Evolutionary conservation across 2,888 invertebrate species (phyloP), one percentile per base, ranked within the genome.

Genomic region (Nephrocerus scutellatus): DNA sequence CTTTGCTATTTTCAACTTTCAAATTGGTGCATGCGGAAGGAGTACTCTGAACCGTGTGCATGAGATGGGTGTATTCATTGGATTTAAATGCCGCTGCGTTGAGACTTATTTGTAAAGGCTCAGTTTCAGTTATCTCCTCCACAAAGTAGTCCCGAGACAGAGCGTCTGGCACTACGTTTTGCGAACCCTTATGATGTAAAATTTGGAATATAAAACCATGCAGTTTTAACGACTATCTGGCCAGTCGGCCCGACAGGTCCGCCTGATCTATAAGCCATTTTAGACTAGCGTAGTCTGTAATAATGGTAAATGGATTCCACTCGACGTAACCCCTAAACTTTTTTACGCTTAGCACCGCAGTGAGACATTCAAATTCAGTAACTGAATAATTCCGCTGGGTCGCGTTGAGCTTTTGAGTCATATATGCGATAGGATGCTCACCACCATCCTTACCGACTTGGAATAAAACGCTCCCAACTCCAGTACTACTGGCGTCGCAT

Each of bases 281-380:
- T 2, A 56, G 30, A 4, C 48, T 47, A 16, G 44, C 43, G 23
- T 53, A 49, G 43, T 57, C 56, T 3, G 55, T 47, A n/a, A 43
- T 10, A 1, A 50, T 43, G 2, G 14, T 47, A 14, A 50, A 49
- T 8, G 25, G 26, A 9, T 42, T 41, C 4, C 52, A 52, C 24
- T 40, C 40, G 15, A 35, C 34, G 16, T 35, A 35, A 6, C 28
- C 4, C 5, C 35, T 14, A 16, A 40, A 35, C 16, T 22, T 34
- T 28, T 30, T 15, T 5, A 32, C 32, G 14, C 32, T 32, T 5
- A 25, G 18, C 5, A 32, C 39, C 5, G 31, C 31, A 5, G 34
- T 16, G 12, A 13, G 7, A 34, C 16, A 34, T 22, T 23, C 23
- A 10, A 12, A n/a, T 18, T 21, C 22, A 22, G 23, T 23, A 6